Conservation (phyloP, 2,888 invertebrate species). For the Nemotelus pantherinus region DNA sequence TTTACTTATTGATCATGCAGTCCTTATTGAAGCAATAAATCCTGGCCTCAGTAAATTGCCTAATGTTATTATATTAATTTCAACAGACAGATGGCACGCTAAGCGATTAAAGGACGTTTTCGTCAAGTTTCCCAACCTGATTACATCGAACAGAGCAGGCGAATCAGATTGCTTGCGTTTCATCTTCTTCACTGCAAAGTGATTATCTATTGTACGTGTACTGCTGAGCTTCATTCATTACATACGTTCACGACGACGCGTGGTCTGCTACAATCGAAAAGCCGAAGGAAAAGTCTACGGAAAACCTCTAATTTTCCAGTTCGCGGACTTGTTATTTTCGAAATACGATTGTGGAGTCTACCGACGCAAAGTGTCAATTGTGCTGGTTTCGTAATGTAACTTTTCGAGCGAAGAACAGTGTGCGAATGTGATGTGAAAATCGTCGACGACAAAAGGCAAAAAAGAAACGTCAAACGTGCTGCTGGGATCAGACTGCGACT, state of each 20-base stretch:
- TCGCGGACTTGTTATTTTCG: no score
- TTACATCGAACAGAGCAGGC: background rate
- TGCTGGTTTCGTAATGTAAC: slow-evolving; percentile 14
- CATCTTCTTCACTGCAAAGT: background rate
- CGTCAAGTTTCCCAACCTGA: slow-evolving; percentile 4
- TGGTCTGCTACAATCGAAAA: background rate
- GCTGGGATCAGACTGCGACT: background rate
- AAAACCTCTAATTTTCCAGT: no score
- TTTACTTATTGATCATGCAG: no score
- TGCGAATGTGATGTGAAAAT: slow-evolving; percentile 26
- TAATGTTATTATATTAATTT: no score
- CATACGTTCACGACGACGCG: background rate
- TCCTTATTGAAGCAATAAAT: no score
- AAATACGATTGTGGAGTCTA: no score
- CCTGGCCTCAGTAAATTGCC: no score
- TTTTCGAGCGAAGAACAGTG: background rate
- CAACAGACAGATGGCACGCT: background rate
- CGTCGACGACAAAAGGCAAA: slow-evolving; percentile 21
- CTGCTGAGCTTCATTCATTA: background rate
- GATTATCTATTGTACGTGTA: slow-evolving; percentile 20
- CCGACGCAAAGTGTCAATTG: background rate
- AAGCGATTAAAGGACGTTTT: background rate
- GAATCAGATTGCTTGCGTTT: slow-evolving; percentile 9
- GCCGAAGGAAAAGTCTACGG: background rate
- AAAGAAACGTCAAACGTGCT: slow-evolving; percentile 15